Percentiles rank a stretch among this genome's conserved stretches.
These are phyloP conservation scores for Trachelipus rathkii DNA, from an alignment of 1,140 invertebrate species.

Conservation along the genomic window DNA sequence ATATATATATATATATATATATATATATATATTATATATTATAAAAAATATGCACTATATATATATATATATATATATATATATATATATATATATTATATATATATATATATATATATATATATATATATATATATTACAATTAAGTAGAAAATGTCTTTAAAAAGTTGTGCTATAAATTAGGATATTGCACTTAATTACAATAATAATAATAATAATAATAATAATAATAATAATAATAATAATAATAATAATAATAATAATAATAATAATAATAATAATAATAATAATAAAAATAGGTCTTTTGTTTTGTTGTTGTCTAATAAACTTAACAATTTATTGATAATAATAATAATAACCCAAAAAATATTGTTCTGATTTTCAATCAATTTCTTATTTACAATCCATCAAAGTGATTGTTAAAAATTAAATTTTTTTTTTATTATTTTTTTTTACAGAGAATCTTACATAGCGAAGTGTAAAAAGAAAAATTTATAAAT, in stretches of 20 bases:
- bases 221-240: neutral
- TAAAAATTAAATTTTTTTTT: no score
- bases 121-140: constrained; percentile 7
- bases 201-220: neutral
- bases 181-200: neutral
- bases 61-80: constrained; percentile 15
- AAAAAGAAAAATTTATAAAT: no score
- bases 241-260: neutral
- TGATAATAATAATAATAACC: no score
- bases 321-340: no score
- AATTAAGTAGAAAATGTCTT: neutral
- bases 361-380: no score
- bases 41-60: neutral
- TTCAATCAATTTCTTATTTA: no score
- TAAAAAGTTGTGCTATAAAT: constrained; percentile 2
- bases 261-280: neutral
- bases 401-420: no score
- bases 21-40: neutral
- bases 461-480: no score
- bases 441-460: no score
- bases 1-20: neutral
- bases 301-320: no score
- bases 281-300: neutral
- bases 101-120: constrained; percentile 15
- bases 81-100: constrained; percentile 15